These are phyloP conservation scores for Micromesistius poutassou DNA, from an alignment of 2,797 vertebrate species.

Conservation along the genomic window DNA sequence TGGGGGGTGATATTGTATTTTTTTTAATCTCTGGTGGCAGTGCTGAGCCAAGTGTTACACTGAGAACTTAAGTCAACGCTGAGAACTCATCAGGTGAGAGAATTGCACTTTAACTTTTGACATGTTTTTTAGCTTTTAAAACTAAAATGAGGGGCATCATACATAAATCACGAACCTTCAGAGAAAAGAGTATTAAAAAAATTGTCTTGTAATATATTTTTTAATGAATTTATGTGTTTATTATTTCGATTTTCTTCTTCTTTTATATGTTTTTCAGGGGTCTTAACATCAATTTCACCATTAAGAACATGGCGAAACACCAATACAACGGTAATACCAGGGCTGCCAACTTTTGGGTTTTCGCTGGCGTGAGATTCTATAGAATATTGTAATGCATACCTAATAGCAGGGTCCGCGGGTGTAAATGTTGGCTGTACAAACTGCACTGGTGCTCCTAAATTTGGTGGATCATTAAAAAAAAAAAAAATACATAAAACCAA, in stretches of 20 bases:
- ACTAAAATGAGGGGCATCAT: background rate
- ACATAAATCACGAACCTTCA: background rate
- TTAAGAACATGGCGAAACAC: background rate
- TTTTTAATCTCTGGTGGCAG: slow-evolving; percentile 4
- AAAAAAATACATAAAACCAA: slow-evolving; percentile 1
- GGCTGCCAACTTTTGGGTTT: no score
- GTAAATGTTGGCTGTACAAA: no score
- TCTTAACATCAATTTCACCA: background rate
- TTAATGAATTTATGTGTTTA: background rate
- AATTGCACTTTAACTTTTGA: background rate
- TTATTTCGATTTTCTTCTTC: background rate
- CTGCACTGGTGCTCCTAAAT: background rate
- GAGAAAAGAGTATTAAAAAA: background rate
- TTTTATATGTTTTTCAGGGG: background rate
- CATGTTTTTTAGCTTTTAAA: background rate
- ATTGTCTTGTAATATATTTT: background rate
- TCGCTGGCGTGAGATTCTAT: no score
- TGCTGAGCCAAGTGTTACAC: slow-evolving; percentile 7
- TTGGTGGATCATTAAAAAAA: no score
- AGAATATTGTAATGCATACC: no score
- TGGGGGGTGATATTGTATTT: slow-evolving; percentile 5
- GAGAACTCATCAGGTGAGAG: background rate
- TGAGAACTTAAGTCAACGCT: background rate
- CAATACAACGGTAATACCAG: background rate
- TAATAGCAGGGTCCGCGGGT: no score